phyloP scores from a whole-genome alignment of 2,888 invertebrate species.

The Agelastica alni region DNA sequence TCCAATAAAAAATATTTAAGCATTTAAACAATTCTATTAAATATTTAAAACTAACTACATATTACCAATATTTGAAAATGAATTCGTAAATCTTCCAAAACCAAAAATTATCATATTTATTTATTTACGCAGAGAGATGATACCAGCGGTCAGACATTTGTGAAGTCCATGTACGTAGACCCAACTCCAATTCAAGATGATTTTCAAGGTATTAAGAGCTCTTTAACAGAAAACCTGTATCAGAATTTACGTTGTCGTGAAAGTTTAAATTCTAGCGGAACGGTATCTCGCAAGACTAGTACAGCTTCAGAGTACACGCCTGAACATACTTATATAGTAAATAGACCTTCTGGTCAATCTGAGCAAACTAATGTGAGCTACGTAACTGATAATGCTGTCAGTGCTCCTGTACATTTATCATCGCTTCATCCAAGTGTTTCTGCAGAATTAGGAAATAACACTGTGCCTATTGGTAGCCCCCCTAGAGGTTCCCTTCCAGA shows the following conservation, averaged over 20 bases:
- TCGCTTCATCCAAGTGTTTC: constrained; percentile 9
- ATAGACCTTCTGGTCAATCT: constrained; percentile 36
- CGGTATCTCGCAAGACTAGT: constrained; percentile 62
- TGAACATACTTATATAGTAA: constrained; percentile 57
- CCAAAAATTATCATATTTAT: constrained; percentile 15
- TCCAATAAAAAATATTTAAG: too few species aligned
- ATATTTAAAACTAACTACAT: too few species aligned
- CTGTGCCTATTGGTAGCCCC: constrained; percentile 14
- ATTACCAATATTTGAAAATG: too few species aligned
- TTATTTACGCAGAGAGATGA: constrained; percentile 46
- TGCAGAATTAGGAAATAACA: constrained; percentile 12
- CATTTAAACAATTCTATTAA: too few species aligned
- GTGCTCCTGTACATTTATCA: constrained; percentile 35
- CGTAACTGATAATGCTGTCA: constrained; percentile 42
- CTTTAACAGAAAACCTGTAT: constrained; percentile 51
- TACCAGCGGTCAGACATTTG: constrained; percentile 44
- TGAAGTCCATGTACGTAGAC: constrained; percentile 40
- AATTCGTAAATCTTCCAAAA: too few species aligned
- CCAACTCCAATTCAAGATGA: constrained; percentile 35
- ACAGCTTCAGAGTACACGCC: constrained; percentile 64
- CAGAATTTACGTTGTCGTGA: constrained; percentile 51
- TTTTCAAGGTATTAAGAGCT: constrained; percentile 49
- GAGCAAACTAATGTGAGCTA: constrained; percentile 45
- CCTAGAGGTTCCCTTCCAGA: constrained; percentile 21
- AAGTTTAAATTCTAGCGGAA: constrained; percentile 56